A percentile compares a stretch with the other conserved stretches of the same genome.
These are phyloP conservation scores for Grammomys dolichurus DNA, from an alignment of 2,113 vertebrate species.

Conservation along the genomic window DNA sequence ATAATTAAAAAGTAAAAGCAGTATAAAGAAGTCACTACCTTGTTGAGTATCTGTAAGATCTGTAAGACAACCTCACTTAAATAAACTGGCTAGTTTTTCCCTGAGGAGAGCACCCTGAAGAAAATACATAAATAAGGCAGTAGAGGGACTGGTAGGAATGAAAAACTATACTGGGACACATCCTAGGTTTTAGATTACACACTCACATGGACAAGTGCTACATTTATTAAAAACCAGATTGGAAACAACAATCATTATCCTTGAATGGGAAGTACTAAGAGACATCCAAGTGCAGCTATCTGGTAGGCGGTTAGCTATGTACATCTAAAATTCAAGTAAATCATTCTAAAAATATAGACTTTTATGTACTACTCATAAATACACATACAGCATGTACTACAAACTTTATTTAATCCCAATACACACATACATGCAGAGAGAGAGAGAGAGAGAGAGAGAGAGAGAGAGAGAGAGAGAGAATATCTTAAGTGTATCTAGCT, in stretches of 20 bases:
- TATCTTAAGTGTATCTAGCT: neutral
- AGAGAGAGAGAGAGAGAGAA: neutral
- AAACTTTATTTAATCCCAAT: neutral
- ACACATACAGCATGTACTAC: neutral
- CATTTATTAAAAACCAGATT: slow-evolving; percentile 48
- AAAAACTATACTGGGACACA: neutral
- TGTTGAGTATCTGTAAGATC: slow-evolving; percentile 8
- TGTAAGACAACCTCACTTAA: slow-evolving; percentile 4
- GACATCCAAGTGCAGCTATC: neutral
- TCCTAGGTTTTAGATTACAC: neutral
- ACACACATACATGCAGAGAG: too few species aligned
- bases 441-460: neutral
- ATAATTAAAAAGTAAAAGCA: slow-evolving; percentile 33
- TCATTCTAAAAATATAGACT: slow-evolving; percentile 15
- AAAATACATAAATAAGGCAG: neutral
- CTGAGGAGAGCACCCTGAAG: neutral
- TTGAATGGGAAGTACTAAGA: neutral
- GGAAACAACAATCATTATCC: neutral
- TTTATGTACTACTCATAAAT: slow-evolving; percentile 14
- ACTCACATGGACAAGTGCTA: neutral
- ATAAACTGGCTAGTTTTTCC: neutral
- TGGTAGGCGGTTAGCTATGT: neutral
- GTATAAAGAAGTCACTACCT: slow-evolving; percentile 54
- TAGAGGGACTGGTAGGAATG: neutral
- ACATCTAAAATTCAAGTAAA: slow-evolving; percentile 50